A percentile compares a stretch with the other conserved stretches of the same genome.
Conservation (phyloP, 2,113 vertebrate genomes). For the Centropus unirufus region DNA sequence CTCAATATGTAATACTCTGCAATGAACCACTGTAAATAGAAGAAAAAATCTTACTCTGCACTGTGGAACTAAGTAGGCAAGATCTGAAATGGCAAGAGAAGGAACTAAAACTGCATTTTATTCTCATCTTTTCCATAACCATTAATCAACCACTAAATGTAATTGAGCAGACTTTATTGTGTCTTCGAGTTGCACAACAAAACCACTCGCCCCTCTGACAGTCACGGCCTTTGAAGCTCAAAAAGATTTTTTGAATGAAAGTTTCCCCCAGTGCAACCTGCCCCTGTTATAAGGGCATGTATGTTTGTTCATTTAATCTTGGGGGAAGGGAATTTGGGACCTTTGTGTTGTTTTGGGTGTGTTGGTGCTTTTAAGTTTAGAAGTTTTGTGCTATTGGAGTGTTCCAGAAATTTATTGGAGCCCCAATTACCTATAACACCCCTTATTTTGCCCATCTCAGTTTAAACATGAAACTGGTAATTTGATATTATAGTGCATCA, state of each 20-base stretch:
- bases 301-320: too few relatives aligned
- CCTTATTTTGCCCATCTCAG: not conserved
- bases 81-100: not conserved
- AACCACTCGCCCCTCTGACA: not conserved
- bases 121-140: not conserved
- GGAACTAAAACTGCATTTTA: not conserved
- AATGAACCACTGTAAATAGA: not conserved
- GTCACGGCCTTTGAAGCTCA: not conserved
- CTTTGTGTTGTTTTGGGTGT: too few relatives aligned
- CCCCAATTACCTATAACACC: too few relatives aligned
- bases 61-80: not conserved
- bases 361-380: too few relatives aligned
- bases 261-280: not conserved
- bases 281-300: not conserved
- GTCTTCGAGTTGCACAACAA: not conserved
- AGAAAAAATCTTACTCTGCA: not conserved
- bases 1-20: not conserved
- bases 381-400: too few relatives aligned
- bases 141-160: not conserved
- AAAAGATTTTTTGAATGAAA: not conserved
- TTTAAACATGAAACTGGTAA: not conserved
- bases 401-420: too few relatives aligned
- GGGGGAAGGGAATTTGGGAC: too few relatives aligned
- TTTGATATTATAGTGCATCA: not conserved
- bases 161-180: not conserved